Evolutionary conservation across 2,797 vertebrate genomes (phyloP), one percentile per base, ranked within the genome.

Genomic region (Myotis vivesi): DNA sequence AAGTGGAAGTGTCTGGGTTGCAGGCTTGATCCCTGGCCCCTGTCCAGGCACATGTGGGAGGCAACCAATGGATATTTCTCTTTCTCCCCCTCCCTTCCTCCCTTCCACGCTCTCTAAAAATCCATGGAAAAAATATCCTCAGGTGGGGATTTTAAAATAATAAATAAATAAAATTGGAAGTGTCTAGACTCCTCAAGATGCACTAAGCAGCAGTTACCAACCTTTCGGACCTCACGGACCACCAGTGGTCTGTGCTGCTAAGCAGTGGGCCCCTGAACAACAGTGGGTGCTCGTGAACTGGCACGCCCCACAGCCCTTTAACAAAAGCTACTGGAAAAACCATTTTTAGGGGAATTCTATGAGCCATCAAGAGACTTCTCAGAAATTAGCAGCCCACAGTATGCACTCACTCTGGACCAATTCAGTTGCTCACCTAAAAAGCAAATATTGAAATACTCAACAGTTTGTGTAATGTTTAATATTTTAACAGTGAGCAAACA

Each of bases 401-500:
- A 11, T 19, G 19, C 36, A 8, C 77, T 88, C 66, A 41, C 36
- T 82, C 38, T 69, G 53, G 33, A 22, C 73, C 20, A 8, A 41
- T 87, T 66, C 53, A 20, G 0, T 49, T 64, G 5, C 71, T 89
- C 75, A 73, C 75, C 73, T 49, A 19, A 51, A 94, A 93, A 92
- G 44, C 72, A 96, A 97, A 97, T 95, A 95, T 20, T 55, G 91
- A 84, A 51, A 41, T n/a, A 55, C 81, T 95, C 55, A 17, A 16
- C 28, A 53, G 44, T 87, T 59, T 93, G 92, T 49, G 64, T 71
- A 92, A 87, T n/a, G 23, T 90, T 96, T 94, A 75, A 95, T 94
- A 68, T 89, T 93, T 96, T 75, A 96, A 91, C 88, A 64, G 83
- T 64, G 38, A 91, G 88, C 87, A 96, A 96, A 96, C 55, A 94